Evolutionary conservation across 2,113 vertebrate genomes (phyloP).

Genomic region (Parotia lawesii): DNA sequence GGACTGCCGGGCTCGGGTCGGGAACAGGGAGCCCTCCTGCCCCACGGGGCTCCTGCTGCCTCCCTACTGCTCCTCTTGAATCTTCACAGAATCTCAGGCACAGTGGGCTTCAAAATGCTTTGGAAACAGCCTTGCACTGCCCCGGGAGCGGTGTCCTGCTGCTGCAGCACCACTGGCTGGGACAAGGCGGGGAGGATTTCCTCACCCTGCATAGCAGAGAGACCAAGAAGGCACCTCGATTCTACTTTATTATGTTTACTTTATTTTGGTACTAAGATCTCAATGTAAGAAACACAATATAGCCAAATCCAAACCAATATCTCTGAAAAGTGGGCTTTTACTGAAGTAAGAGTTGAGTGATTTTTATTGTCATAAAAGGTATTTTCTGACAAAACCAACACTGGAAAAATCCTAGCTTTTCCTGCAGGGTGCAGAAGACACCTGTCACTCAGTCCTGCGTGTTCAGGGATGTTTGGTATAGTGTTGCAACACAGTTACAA

Average conservation of each 20-base stretch:
- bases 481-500: neutral
- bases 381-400: neutral
- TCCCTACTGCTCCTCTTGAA: fast-evolving
- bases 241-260: neutral
- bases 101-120: neutral
- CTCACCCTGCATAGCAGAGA: fast-evolving
- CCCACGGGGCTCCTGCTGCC: neutral
- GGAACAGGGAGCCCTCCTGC: neutral
- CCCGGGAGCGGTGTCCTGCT: neutral
- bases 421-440: neutral
- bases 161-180: neutral
- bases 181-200: neutral
- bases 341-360: neutral
- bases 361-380: neutral
- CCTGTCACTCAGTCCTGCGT: neutral
- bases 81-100: neutral
- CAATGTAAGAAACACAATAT: neutral
- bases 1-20: neutral
- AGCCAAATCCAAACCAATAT: neutral
- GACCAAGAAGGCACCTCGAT: neutral
- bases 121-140: no score
- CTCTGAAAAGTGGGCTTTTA: neutral
- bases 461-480: neutral
- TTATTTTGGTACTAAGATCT: neutral
- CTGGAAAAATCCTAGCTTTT: neutral